A percentile compares a stretch with the other conserved stretches of the same genome.
These are phyloP conservation scores for Esox masquinongy DNA, from an alignment of 2,797 vertebrate genomes.

Conservation along the genomic window DNA sequence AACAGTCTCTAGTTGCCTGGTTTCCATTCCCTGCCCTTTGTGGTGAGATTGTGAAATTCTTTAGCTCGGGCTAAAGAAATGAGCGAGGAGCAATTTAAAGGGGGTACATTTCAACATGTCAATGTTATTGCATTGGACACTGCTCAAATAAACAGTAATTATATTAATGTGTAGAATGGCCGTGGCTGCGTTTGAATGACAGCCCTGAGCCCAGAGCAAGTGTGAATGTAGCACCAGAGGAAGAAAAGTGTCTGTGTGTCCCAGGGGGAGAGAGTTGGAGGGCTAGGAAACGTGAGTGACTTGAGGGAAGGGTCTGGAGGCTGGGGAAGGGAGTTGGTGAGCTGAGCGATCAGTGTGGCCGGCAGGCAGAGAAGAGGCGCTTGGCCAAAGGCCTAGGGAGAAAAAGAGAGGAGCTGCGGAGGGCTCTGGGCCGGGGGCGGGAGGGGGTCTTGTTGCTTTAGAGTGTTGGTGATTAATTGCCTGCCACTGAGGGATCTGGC, in stretches of 20 bases:
- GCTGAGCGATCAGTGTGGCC: constrained; percentile 46
- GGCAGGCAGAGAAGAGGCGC: constrained; percentile 64
- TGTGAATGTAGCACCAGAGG: constrained; percentile 68
- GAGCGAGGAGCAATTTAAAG: constrained; percentile 47
- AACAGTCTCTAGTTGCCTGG: constrained; percentile 57
- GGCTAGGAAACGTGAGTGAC: constrained; percentile 44
- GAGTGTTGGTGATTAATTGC: constrained; percentile 76
- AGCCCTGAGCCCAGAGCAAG: constrained; percentile 59
- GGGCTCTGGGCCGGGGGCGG: constrained; percentile 50
- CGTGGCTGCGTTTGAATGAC: constrained; percentile 57
- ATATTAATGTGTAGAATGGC: constrained; percentile 39
- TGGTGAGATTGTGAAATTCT: constrained; percentile 68
- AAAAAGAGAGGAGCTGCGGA: constrained; percentile 17
- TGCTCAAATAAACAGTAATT: too few relatives aligned
- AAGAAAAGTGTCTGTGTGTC: constrained; percentile 75
- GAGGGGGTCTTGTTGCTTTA: constrained; percentile 68
- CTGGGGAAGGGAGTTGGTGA: not conserved
- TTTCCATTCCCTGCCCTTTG: constrained; percentile 61
- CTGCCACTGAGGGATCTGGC: constrained; percentile 69
- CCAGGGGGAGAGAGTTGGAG: constrained; percentile 29
- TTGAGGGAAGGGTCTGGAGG: constrained; percentile 10
- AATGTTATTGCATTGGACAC: constrained; percentile 29
- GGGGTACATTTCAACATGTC: constrained; percentile 35
- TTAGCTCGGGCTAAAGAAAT: constrained; percentile 56
- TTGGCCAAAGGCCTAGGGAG: not conserved